Percentiles rank a stretch among this genome's conserved stretches.
These are phyloP conservation scores for Platygyra sinensis DNA, from an alignment of 64 coral and sea anemone species.

Conservation along the genomic window DNA sequence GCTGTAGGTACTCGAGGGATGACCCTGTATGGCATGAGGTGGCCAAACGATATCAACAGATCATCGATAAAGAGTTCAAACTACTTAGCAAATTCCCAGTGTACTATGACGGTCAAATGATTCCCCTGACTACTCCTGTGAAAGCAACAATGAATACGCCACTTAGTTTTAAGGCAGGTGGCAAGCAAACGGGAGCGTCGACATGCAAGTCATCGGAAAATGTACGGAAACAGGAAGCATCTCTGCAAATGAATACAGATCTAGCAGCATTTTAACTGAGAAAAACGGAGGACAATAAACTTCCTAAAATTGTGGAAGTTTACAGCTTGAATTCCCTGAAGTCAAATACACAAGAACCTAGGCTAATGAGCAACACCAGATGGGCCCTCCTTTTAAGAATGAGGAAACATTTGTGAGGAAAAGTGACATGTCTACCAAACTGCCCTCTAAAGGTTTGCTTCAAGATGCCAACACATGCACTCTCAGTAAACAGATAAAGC, in stretches of 20 bases:
- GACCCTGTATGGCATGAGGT: constrained; percentile 13
- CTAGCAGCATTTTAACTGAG: neutral
- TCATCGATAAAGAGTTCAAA: constrained; percentile 30
- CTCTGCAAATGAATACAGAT: neutral
- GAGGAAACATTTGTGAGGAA: neutral
- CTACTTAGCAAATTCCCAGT: neutral
- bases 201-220: neutral
- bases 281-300: neutral
- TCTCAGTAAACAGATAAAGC: neutral
- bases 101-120: constrained; percentile 19
- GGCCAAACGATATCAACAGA: constrained; percentile 29
- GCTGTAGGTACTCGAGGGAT: neutral
- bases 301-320: constrained; percentile 25
- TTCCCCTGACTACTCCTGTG: neutral
- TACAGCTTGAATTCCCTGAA: constrained; percentile 13
- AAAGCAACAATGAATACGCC: neutral
- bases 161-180: neutral
- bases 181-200: neutral
- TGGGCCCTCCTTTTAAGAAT: neutral
- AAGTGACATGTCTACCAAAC: too few relatives aligned
- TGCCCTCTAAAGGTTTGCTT: neutral
- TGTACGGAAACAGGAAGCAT: neutral
- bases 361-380: neutral
- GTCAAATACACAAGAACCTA: neutral
- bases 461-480: neutral